Evolutionary conservation across 2,888 invertebrate species (phyloP), one percentile per base, ranked within the genome.

Genomic region (Mongoloraphidia duomilia): DNA sequence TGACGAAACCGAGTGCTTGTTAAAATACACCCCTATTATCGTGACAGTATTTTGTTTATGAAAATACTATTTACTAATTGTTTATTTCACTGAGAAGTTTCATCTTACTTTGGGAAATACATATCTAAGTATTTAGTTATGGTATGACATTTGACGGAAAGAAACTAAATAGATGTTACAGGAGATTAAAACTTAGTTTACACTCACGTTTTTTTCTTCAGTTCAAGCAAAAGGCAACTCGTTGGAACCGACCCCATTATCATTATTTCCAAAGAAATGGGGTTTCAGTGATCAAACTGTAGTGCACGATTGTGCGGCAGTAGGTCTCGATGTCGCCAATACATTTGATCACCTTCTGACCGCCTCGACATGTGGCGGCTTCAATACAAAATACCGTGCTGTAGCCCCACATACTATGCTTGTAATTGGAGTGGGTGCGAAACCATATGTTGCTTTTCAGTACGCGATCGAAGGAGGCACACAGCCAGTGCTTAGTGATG

Each of bases 391-490:
- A 64, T 82, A 83, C 53, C 73, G 82, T 42, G 77, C 83, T 6
- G 78, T 83, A 50, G 84, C 89, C 0, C 83, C 87, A 2, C 79
- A 86, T 47, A 83, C 82, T 52, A 81, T 80, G 14, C 69, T 89
- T 44, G 80, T 90, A 37, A 65, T 91, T 40, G 82, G 83, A 9
- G 79, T 80, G 9, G 95, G 95, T 1, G 75, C 78, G 8, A 79
- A 82, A 51, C 95, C 95, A 0, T 95, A 82, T 66, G 64, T 91
- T 50, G 90, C 88, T 2, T 92, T 91, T 66, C 92, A 91, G 67
- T 87, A 85, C 67, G 91, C 90, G 8, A 72, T 90, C 47, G 94
- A 95, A 74, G 93, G 92, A 17, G 83, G 82, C 47, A 73, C 83
- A 13, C 84, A 84, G 34, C 87, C 88, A 0, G 77, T 85, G 11